phyloP scores from a whole-genome alignment of 2,888 invertebrate genomes.

The Cistogaster globosa region DNA sequence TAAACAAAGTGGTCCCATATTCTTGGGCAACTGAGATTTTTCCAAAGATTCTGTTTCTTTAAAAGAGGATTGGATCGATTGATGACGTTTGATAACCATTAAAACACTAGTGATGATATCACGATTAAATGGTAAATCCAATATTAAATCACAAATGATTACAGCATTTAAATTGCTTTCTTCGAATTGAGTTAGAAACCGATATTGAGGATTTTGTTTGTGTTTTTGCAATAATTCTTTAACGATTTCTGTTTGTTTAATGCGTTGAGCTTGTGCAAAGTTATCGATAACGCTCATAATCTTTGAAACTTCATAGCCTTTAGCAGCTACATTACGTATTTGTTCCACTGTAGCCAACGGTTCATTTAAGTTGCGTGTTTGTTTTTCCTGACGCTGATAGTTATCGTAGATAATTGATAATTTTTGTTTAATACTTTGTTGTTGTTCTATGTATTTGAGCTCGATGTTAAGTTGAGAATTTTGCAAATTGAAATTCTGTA shows the following conservation, averaged over 20 bases:
- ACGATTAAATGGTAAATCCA: conserved; percentile 80
- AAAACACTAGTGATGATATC: conserved; percentile 80
- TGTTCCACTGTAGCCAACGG: conserved; percentile 79
- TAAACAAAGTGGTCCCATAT: conserved; percentile 78
- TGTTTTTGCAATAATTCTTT: conserved; percentile 78
- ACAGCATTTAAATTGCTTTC: conserved; percentile 78
- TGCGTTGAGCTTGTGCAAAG: conserved; percentile 83
- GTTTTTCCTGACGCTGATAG: conserved; percentile 77
- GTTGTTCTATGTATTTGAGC: conserved; percentile 88
- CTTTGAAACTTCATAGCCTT: conserved; percentile 85
- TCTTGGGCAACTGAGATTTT: conserved; percentile 72
- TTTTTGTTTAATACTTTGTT: conserved; percentile 82
- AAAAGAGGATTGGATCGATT: conserved; percentile 72
- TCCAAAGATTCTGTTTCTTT: conserved; percentile 47
- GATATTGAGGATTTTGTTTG: conserved; percentile 76
- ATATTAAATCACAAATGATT: conserved; percentile 80
- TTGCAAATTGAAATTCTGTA: conserved; percentile 88
- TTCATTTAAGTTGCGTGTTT: conserved; percentile 52
- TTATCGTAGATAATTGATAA: conserved; percentile 79
- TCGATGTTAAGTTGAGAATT: conserved; percentile 87
- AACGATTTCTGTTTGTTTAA: conserved; percentile 75
- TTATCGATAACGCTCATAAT: conserved; percentile 86
- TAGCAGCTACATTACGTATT: conserved; percentile 85
- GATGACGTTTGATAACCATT: conserved; percentile 79
- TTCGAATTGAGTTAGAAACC: conserved; percentile 79